Conservation (phyloP, 2,113 vertebrate species). For the Caloenas nicobarica region DNA sequence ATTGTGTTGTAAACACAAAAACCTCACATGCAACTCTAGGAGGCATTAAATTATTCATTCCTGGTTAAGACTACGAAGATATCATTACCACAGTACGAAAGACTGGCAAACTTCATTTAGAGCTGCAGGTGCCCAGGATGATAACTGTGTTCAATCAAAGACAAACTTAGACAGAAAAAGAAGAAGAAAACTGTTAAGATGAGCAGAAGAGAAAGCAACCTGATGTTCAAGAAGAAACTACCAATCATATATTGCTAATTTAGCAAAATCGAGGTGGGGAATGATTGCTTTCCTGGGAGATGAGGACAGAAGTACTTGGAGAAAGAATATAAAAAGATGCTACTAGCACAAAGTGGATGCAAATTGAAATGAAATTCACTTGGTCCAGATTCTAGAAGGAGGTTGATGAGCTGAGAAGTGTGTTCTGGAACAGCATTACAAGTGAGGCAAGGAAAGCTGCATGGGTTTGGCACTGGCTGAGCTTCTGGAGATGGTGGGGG, state of each 20-base stretch:
- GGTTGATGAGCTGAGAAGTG: not conserved
- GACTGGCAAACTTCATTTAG: not conserved
- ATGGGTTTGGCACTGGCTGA: not conserved
- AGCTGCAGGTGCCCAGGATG: not conserved
- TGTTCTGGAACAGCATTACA: not conserved
- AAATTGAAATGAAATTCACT: not conserved
- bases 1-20: not conserved
- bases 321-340: not conserved
- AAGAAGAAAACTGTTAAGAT: not conserved
- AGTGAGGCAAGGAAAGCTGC: not conserved
- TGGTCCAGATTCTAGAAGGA: not conserved
- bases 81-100: not conserved
- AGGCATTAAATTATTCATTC: not conserved
- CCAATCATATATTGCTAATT: not conserved
- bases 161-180: not conserved
- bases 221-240: not conserved
- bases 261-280: not conserved
- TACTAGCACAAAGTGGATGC: not conserved
- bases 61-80: not conserved
- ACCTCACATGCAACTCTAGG: not conserved
- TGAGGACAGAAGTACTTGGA: not conserved
- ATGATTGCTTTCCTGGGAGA: not conserved
- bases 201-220: not conserved
- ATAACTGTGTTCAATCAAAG: not conserved
- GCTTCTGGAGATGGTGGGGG: not conserved